Base-by-base conservation (phyloP, 2,888 invertebrate species). In the Stenotaenia linearis region DNA sequence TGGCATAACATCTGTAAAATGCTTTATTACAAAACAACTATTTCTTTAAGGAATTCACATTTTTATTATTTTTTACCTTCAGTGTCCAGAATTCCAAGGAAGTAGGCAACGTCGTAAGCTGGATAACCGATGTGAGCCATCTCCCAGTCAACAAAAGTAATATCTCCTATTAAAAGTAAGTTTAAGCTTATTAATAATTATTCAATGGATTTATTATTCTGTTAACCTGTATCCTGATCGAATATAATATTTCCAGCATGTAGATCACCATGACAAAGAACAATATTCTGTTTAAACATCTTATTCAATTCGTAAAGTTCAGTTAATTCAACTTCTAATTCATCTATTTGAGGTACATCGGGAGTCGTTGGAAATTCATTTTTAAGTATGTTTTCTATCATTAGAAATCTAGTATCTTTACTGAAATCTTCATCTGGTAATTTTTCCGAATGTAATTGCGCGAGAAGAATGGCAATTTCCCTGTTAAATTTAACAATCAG, bases 231-330 rank as follows among this genome's bases (percentile, higher is more conserved):
- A 9, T 6, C n/a, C n/a, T 75, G 18, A 37, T 75, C 30, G 32
- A 32, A 75, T 28, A 75, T 32, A 37, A 30, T 37, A 32, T 75
- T 75, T 6, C 75, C 75, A 18, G 75, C 35, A 37, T 75, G 75
- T 32, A 32, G 6, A 30, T 75, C 75, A n/a, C 75, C 75, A n/a
- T 75, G 75, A n/a, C 75, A 75, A 21, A 35, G 75, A 21, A 75
- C 75, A 37, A 75, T 75, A 21, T 32, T 32, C 10, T 37, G 32
- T 35, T 21, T 7, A 32, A 75, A 37, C n/a, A 18, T 75, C 21
- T 75, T 75, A 2, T 75, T 21, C 25, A 35, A 1, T 1, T 75
- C 37, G 9, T 9, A 10, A 32, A 75, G 35, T 35, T 35, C n/a
- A 5, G 0, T 9, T 28, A 75, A 75, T n/a, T 75, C 75, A 9